These are phyloP conservation scores for Protobothrops mucrosquamatus DNA, from an alignment of 2,113 vertebrate genomes.

Conservation along the genomic window DNA sequence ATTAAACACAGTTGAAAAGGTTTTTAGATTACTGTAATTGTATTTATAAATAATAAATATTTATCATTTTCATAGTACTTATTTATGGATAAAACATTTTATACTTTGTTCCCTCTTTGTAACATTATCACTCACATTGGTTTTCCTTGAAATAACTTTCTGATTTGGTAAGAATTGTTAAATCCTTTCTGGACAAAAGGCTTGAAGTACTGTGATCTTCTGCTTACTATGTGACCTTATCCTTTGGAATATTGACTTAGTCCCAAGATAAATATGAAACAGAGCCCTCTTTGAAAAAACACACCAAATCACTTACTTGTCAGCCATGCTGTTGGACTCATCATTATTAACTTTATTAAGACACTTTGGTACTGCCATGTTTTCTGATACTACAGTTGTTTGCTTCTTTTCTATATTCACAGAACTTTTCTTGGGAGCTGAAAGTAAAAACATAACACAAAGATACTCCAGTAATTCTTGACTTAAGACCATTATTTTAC, in stretches of 20 bases:
- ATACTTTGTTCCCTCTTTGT: neutral
- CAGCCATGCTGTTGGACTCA: slow-evolving; percentile 31
- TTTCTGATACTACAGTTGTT: slow-evolving; percentile 49
- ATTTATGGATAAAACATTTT: neutral
- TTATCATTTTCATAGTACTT: neutral
- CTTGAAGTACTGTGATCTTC: neutral
- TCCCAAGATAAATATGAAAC: neutral
- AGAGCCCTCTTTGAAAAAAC: neutral
- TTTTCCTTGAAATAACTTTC: neutral
- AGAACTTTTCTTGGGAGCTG: slow-evolving; percentile 78
- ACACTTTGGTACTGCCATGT: neutral
- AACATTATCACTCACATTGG: neutral
- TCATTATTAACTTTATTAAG: slow-evolving; percentile 17
- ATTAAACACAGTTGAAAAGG: neutral
- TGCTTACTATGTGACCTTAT: neutral
- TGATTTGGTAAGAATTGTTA: neutral
- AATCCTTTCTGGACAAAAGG: neutral
- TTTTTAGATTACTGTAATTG: neutral
- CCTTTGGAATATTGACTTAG: no score
- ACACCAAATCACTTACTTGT: slow-evolving; percentile 11
- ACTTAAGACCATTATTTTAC: neutral
- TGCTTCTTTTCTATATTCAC: slow-evolving; percentile 25
- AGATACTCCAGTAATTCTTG: neutral
- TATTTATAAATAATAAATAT: neutral
- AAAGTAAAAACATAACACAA: slow-evolving; percentile 1